Evolutionary conservation across 2,888 invertebrate species (phyloP), one percentile per base, ranked within the genome.

Genomic region (Lamproptera curius): DNA sequence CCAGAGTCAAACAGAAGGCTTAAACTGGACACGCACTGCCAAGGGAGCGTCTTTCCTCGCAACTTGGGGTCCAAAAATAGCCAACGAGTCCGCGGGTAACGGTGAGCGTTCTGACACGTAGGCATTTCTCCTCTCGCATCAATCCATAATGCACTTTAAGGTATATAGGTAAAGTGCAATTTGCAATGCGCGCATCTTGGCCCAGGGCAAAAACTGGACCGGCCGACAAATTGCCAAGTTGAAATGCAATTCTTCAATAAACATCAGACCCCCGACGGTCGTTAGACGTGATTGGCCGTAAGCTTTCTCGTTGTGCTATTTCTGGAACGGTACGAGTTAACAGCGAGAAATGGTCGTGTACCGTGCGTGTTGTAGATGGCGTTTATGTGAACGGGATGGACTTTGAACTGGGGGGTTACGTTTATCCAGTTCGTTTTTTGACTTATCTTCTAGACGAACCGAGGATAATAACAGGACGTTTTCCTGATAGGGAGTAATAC

Each of bases 31-130:
- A 59, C 58, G 47, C 48, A 51, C 42, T 51, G 55, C 44, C 57
- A 55, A 61, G 65, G 70, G 67, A 59, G 61, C 65, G 60, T 72
- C 68, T 56, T 46, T 74, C 62, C 70, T 55, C 59, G 63, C 76
- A 65, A 71, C 78, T 79, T 60, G 55, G 59, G 69, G 59, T 74
- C 76, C 75, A 73, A 80, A 83, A 82, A 83, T 83, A 83, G 71
- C 67, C 60, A 50, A 57, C 56, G 51, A 61, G 63, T 62, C 55
- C 56, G 55, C 42, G 54, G 57, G 59, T 79, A 81, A 80, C 79
- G 79, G 81, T 75, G 68, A 66, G 69, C 60, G 62, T 65, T 68
- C 70, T 56, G 56, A 57, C 53, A 73, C 67, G 73, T 70, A 70
- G 62, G 55, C 78, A 78, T 83, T 82, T 83, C 83, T 76, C 81